Base-by-base conservation (phyloP, 2,888 invertebrate genomes). In the Nebria salina region DNA sequence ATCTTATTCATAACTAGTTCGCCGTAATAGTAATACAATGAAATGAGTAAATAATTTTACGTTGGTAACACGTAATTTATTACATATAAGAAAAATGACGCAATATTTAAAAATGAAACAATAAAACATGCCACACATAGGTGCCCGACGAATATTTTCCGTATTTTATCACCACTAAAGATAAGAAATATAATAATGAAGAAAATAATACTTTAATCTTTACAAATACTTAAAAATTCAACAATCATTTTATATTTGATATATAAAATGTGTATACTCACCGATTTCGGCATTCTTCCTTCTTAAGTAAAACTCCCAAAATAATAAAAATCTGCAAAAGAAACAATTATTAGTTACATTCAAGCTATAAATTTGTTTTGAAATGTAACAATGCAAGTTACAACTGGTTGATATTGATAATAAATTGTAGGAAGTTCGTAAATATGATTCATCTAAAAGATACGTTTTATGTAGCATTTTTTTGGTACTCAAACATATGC, bases 241-340 rank as follows among this genome's bases (percentile, higher is more conserved):
- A 54, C 13, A 7, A 54, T 54, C 54, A 7, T 7, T 54, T 54
- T 0, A 11, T 7, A 3, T 54, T 54, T 54, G 0, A 54, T 54
- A 54, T 54, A 6, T 13, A 76, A 54, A 76, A 78, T 42, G 65
- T 77, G 80, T 68, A 75, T 84, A 92, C 92, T 92, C 87, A 92
- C 92, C 89, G 92, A 92, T 92, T 92, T 92, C 89, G 92, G 92
- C 91, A 92, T 92, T 89, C 91, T 92, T 90, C 65, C 73, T 77
- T 75, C 73, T 72, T 66, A 77, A 64, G 74, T 72, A 76, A 75
- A 82, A 75, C 74, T 75, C 76, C 26, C 70, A 65, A 72, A 77
- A 75, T 65, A 65, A 76, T 76, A 82, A 82, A 73, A 78, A 82
- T 75, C 82, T 82, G 82, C 64, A 82, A 82, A 65, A 73, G 26